Evolutionary conservation across 2,888 invertebrate species (phyloP), one percentile per base, ranked within the genome.

Genomic region (Rotaria macrura): DNA sequence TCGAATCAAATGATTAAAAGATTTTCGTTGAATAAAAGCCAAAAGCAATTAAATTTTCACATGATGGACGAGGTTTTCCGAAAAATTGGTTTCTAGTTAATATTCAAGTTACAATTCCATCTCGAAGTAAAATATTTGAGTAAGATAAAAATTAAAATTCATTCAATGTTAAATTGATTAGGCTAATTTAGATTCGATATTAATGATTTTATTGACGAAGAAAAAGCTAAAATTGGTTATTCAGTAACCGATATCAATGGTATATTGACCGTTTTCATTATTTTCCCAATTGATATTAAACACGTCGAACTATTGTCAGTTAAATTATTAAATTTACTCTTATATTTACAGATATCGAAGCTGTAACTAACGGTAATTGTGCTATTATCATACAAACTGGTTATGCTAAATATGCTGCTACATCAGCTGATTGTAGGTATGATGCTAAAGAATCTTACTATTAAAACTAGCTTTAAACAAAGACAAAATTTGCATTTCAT

Each of bases 51-150:
- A 29, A 40, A 40, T 79, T 79, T 14, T 79, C 43, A 43, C 74
- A 79, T 79, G 74, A 79, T 79, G 74, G 74, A 25, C 38, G 74
- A 79, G 74, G 74, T 10, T 79, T 79, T 79, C 74, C 74, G 12
- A 43, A 79, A 23, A 79, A 79, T 43, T 79, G 74, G 74, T 29
- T 25, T n/a, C 10, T 79, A 25, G 43, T 25, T 7, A 79, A 10
- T 38, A 14, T 79, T 2, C 25, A 79, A 40, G 43, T 79, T 2
- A 79, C 43, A 79, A 40, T 79, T 10, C 1, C 74, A 40, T 40
- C 9, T 79, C 38, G 43, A 25, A 79, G 43, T 43, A 79, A 79
- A 25, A 79, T n/a, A 25, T 79, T 25, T 25, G 10, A 25, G 74
- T 79, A 40, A 9, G 23, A 40, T 79, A 40, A 23, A 25, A 3